Evolutionary conservation across 2,113 vertebrate species (phyloP).

Genomic region (Crocuta crocuta): DNA sequence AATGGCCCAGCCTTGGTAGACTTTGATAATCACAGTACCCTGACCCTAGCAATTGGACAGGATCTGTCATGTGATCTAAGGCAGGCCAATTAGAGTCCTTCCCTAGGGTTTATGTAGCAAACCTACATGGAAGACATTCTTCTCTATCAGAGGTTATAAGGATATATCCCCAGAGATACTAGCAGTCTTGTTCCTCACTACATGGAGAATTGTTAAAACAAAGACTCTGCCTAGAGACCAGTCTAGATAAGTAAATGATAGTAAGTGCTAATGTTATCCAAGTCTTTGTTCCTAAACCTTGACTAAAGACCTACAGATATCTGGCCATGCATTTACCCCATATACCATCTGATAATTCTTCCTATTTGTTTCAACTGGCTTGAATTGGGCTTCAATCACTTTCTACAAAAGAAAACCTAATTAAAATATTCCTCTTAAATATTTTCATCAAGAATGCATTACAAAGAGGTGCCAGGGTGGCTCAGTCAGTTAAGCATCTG

Average conservation of each 20-base stretch:
- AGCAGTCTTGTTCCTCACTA: not conserved
- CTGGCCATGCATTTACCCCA: too few relatives aligned
- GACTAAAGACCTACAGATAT: not conserved
- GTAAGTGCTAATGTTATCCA: not conserved
- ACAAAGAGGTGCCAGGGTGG: not conserved
- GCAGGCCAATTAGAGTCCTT: not conserved
- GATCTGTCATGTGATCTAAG: not conserved
- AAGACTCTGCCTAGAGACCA: not conserved
- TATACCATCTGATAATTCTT: not conserved
- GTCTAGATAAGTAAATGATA: not conserved
- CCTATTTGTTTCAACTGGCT: not conserved
- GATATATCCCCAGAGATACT: not conserved
- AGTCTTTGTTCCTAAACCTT: not conserved
- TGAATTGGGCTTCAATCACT: not conserved
- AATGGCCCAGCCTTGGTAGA: not conserved
- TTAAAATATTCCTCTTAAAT: not conserved
- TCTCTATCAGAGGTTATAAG: not conserved
- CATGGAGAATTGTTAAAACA: not conserved
- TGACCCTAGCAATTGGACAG: not conserved
- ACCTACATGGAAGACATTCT: not conserved
- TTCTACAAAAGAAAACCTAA: not conserved
- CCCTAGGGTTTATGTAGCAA: not conserved
- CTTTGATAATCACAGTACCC: not conserved
- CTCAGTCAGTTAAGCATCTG: not conserved
- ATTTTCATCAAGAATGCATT: not conserved